Base-by-base conservation (phyloP, 1,140 invertebrate genomes). In the Heterodera carotae region DNA sequence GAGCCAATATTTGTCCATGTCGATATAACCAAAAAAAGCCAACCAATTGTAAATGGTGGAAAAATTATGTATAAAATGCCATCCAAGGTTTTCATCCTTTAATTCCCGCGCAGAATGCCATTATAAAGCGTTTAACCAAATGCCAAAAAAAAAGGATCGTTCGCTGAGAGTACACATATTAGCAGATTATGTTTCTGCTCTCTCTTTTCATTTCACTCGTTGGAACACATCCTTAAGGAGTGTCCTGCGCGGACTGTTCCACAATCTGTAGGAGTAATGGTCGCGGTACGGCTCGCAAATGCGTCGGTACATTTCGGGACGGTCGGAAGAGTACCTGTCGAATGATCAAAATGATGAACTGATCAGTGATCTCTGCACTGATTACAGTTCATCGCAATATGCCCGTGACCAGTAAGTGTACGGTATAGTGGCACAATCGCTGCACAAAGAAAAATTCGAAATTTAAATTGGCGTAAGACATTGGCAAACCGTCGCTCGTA, bases 321-420 rank as follows among this genome's bases (percentile, higher is more conserved):
- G 72, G 59, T 74, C 72, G 39, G 72, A 64, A 25, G n/a, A 10
- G 64, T 74, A 74, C 36, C 72, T 74, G n/a, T n/a, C n/a, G n/a
- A n/a, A n/a, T n/a, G n/a, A n/a, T n/a, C 18, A 33, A 73, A 64
- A 29, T 27, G 6, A 8, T 66, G 25, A 15, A 64, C 34, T 2
- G 22, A 29, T 31, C 12, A 34, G 48, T 27, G 48, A 69, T 31
- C n/a, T 43, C 25, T 2, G 48, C 6, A 69, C 27, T 29, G 48
- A 25, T 53, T 73, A 53, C 71, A 73, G n/a, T 25, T 64, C 36
- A 25, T 31, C 31, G 62, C 69, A 71, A 71, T 53, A 71, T 31
- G 39, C 69, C 36, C 64, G 59, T 6, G 72, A 74, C 56, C 72
- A 74, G n/a, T 66, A 74, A 2, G 72, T 74, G 36, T 74, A 74